Conservation (phyloP, 1,140 invertebrate genomes). For the Dreissena rostriformis region DNA sequence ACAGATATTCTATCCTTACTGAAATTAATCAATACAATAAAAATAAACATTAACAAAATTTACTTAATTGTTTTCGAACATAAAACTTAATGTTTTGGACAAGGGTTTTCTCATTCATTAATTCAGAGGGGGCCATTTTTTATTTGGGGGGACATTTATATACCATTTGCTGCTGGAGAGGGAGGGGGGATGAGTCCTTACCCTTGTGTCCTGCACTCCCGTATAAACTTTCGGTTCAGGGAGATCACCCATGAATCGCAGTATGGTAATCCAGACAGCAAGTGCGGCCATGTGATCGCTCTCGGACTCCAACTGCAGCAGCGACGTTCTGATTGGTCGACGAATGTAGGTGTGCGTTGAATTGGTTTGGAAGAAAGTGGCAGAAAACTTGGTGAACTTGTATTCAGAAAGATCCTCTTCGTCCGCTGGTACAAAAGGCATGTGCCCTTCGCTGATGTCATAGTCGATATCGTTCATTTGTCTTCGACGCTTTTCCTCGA, state of each 20-base stretch:
- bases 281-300: slow-evolving; percentile 98
- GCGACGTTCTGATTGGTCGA: slow-evolving; percentile 95
- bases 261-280: slow-evolving; percentile 97
- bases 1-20: too few species aligned
- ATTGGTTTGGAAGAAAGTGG: slow-evolving; percentile 98
- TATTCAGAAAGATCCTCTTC: slow-evolving; percentile 98
- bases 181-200: background rate
- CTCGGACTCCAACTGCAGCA: slow-evolving; percentile 95
- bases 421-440: slow-evolving; percentile 81
- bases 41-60: too few species aligned
- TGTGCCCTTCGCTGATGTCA: slow-evolving; percentile 47
- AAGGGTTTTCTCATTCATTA: too few species aligned
- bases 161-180: too few species aligned
- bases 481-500: slow-evolving; percentile 70
- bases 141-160: too few species aligned
- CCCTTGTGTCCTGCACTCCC: slow-evolving; percentile 38
- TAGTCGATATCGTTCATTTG: slow-evolving; percentile 81
- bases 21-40: too few species aligned
- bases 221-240: slow-evolving; percentile 87
- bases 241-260: slow-evolving; percentile 97
- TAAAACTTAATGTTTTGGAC: too few species aligned
- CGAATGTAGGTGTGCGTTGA: slow-evolving; percentile 96
- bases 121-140: too few species aligned
- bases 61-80: too few species aligned
- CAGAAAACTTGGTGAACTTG: slow-evolving; percentile 99